Conservation (phyloP, 2,888 invertebrate genomes). For the Cheilosia pagana region DNA sequence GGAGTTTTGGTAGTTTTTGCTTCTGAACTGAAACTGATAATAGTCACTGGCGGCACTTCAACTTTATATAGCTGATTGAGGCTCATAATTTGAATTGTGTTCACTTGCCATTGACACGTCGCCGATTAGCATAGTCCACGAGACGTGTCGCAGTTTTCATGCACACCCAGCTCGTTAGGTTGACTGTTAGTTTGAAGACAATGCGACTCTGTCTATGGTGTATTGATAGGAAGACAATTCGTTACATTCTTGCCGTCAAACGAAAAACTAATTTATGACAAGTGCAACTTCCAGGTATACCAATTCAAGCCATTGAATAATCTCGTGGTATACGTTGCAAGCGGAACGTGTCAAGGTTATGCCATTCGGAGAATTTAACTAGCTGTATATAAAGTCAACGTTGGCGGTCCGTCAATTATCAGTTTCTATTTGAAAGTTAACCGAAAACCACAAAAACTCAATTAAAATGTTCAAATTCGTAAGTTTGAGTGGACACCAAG, state of each 20-base stretch:
- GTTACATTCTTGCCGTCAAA: background rate
- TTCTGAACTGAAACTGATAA: conserved; percentile 31
- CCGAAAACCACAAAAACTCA: conserved; percentile 16
- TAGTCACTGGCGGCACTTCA: background rate
- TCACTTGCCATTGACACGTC: conserved; percentile 37
- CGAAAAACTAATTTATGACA: too few relatives aligned
- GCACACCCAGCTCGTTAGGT: background rate
- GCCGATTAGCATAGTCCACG: background rate
- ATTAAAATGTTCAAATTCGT: conserved; percentile 66
- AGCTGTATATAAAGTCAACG: conserved; percentile 37
- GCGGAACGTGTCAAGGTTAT: conserved; percentile 49
- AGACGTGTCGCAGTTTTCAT: background rate
- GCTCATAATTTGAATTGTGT: background rate
- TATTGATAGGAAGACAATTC: background rate
- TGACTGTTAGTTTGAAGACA: background rate
- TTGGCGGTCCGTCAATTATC: conserved; percentile 21
- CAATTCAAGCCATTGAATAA: background rate
- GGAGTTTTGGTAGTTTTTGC: conserved; percentile 29
- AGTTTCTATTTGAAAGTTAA: conserved; percentile 40
- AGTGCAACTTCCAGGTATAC: conserved; percentile 32
- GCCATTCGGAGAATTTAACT: conserved; percentile 14
- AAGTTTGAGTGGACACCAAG: background rate
- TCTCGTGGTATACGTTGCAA: background rate
- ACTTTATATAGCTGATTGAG: conserved; percentile 39
- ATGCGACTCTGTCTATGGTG: background rate